Evolutionary conservation across 2,888 invertebrate species (phyloP).

Genomic region (Nymphalis c-album): DNA sequence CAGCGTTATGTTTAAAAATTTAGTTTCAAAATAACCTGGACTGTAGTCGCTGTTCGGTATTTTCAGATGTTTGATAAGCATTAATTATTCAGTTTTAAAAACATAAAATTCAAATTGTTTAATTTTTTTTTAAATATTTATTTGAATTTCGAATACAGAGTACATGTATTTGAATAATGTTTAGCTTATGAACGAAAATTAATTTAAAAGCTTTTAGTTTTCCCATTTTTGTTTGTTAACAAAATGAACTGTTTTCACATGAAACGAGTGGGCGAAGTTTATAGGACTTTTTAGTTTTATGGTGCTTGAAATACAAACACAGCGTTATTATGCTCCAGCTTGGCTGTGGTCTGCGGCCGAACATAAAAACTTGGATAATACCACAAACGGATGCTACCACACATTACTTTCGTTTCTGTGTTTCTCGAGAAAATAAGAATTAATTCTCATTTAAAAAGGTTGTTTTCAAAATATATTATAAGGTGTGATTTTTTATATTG

Average conservation of each 20-base stretch:
- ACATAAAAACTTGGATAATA: conserved; percentile 2
- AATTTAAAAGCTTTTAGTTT: background rate
- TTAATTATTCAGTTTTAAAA: too few species aligned
- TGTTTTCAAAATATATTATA: background rate
- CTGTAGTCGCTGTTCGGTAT: background rate
- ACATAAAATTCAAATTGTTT: too few species aligned
- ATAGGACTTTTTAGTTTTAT: conserved; percentile 26
- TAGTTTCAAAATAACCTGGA: background rate
- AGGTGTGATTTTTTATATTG: too few species aligned
- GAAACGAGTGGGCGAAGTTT: conserved; percentile 13
- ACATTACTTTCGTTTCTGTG: background rate
- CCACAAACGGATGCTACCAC: background rate
- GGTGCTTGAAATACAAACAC: conserved; percentile 25
- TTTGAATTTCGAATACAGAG: too few species aligned
- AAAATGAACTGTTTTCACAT: conserved; percentile 15
- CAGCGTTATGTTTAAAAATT: background rate
- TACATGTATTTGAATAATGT: background rate
- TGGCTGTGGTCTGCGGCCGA: background rate
- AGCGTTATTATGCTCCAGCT: conserved; percentile 13
- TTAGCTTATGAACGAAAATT: background rate
- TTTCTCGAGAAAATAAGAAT: conserved; percentile 2
- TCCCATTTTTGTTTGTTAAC: background rate
- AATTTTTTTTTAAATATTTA: too few species aligned
- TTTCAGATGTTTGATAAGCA: conserved; percentile 1
- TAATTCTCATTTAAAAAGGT: background rate